Evolutionary conservation across 2,888 invertebrate species (phyloP).

Genomic region (Syrista parreyssii): DNA sequence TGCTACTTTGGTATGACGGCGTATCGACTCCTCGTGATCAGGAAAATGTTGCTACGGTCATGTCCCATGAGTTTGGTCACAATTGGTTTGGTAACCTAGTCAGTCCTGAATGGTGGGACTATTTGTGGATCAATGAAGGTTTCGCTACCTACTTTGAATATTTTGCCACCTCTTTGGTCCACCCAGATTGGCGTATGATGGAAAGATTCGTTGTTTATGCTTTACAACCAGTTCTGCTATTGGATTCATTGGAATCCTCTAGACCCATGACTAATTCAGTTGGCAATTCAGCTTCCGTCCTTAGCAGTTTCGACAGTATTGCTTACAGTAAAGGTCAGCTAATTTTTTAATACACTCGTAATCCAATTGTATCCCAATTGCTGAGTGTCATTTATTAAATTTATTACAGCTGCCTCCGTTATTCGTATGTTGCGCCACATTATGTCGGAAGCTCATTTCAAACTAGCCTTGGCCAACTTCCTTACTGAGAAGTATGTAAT

Average conservation of each 20-base stretch:
- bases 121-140: constrained; percentile 67
- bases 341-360: neutral
- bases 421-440: constrained; percentile 46
- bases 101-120: constrained; percentile 62
- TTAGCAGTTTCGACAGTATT: constrained; percentile 71
- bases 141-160: constrained; percentile 70
- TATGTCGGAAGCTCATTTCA: constrained; percentile 36
- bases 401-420: constrained; percentile 40
- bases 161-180: constrained; percentile 46
- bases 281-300: constrained; percentile 68
- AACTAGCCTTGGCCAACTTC: constrained; percentile 40
- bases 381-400: neutral
- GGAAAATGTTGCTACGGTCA: constrained; percentile 40
- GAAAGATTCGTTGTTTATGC: constrained; percentile 65
- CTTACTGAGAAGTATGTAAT: constrained; percentile 41
- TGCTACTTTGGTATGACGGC: constrained; percentile 29
- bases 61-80: constrained; percentile 71
- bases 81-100: constrained; percentile 69
- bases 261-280: constrained; percentile 70
- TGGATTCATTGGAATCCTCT: constrained; percentile 66
- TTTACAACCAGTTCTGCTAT: constrained; percentile 55
- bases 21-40: constrained; percentile 30
- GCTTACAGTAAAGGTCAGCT: constrained; percentile 73
- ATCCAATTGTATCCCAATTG: neutral
- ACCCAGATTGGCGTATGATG: constrained; percentile 63